phyloP scores from a whole-genome alignment of 2,888 invertebrate genomes.

The Eristalis intricaria region DNA sequence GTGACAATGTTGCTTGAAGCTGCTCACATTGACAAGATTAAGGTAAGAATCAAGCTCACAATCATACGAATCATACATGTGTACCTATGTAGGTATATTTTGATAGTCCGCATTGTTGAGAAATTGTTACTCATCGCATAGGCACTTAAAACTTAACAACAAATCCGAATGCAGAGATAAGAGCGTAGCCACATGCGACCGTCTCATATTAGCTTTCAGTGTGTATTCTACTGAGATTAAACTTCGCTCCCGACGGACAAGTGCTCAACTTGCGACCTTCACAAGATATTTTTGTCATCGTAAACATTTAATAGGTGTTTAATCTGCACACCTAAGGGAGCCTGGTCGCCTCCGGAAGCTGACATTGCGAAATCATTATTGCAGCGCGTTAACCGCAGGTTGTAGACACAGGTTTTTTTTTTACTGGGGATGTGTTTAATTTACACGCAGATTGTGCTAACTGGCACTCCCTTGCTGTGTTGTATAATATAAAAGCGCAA shows the following conservation, averaged over 20 bases:
- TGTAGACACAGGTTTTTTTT: not conserved
- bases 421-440: not conserved
- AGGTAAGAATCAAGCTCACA: slow-evolving; percentile 77
- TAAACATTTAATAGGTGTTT: not conserved
- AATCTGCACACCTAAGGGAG: not conserved
- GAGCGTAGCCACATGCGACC: not conserved
- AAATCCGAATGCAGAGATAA: not conserved
- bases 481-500: too few species aligned
- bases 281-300: not conserved
- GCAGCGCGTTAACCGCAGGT: not conserved
- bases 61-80: not conserved
- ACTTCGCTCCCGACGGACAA: not conserved
- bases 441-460: not conserved
- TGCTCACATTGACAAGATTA: slow-evolving; percentile 82
- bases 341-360: not conserved
- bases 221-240: not conserved
- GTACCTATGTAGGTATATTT: slow-evolving; percentile 15
- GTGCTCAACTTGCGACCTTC: not conserved
- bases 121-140: too few species aligned
- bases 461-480: too few species aligned
- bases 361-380: not conserved
- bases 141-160: not conserved
- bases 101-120: not conserved
- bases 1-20: slow-evolving; percentile 82
- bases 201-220: not conserved